Conservation (phyloP, 1,140 invertebrate species). For the Schlechtendalia chinensis region DNA sequence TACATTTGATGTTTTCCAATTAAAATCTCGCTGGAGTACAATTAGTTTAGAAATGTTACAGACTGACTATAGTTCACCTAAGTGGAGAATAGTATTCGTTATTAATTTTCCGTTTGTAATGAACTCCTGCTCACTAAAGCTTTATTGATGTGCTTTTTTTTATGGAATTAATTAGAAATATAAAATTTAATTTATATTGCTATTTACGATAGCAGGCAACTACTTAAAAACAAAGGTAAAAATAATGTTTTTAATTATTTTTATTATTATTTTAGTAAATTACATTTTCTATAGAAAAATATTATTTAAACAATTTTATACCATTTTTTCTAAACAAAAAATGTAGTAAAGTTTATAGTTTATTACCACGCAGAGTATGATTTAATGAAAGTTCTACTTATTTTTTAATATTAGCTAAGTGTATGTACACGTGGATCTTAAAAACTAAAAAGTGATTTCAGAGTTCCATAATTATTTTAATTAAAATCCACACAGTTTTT, state of each 20-base stretch:
- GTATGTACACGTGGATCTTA: neutral
- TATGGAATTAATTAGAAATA: neutral
- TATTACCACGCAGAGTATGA: neutral
- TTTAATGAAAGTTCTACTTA: neutral
- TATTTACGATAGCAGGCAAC: no score
- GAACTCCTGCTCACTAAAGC: neutral
- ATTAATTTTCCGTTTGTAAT: neutral
- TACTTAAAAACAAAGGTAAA: no score
- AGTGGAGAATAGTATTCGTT: neutral
- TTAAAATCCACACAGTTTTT: no score
- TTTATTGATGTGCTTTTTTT: neutral
- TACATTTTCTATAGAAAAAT: neutral
- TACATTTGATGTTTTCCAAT: neutral
- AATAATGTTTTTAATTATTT: neutral
- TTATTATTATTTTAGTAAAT: neutral
- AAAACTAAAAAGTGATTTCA: neutral
- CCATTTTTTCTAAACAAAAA: neutral
- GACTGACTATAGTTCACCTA: neutral
- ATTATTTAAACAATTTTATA: neutral
- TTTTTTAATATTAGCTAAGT: neutral
- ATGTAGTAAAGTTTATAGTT: neutral
- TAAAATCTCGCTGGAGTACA: neutral
- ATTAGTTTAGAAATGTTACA: neutral
- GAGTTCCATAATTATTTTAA: neutral
- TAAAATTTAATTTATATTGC: no score